Evolutionary conservation across 1,140 invertebrate species (phyloP).

Genomic region (Drosophila parvula): DNA sequence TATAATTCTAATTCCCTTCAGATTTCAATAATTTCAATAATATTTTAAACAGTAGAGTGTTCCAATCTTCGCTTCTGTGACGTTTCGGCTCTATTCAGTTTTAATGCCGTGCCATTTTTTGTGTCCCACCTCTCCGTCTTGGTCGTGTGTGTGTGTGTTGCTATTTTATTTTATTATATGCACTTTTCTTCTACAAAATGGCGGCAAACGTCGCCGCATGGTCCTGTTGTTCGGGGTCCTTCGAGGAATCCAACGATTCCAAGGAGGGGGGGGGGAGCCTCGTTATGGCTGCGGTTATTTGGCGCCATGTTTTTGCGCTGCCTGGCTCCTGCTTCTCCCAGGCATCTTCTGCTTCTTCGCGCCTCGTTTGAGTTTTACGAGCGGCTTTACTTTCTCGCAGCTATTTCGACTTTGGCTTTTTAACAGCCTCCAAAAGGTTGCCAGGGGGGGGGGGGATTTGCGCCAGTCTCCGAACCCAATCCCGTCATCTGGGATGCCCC

Average conservation of each 20-base stretch:
- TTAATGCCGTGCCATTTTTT: constrained; percentile 69
- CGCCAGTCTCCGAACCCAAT: constrained; percentile 1
- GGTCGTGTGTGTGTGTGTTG: constrained; percentile 37
- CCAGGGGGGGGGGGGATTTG: constrained; percentile 10
- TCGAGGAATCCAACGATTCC: constrained; percentile 9
- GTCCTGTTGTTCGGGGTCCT: constrained; percentile 43
- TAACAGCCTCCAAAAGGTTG: constrained; percentile 61
- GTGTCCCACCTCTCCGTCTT: constrained; percentile 46
- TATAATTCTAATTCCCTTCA: not conserved
- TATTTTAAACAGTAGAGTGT: constrained; percentile 18
- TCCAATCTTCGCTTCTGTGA: not conserved
- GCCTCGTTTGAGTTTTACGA: constrained; percentile 82
- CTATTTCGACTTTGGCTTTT: constrained; percentile 80
- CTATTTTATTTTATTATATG: constrained; percentile 82
- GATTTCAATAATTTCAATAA: not conserved
- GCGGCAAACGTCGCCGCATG: constrained; percentile 75
- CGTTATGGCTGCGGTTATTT: constrained; percentile 82
- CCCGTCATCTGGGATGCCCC: constrained; percentile 39
- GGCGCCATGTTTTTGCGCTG: constrained; percentile 75
- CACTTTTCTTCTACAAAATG: constrained; percentile 83
- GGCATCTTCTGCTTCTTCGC: constrained; percentile 30
- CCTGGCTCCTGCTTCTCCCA: not conserved
- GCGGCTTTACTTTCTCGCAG: constrained; percentile 81
- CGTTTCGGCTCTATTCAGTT: constrained; percentile 19
- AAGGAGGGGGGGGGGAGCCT: not conserved